Conservation (phyloP, 2,888 invertebrate genomes). For the Mythimna pallens region DNA sequence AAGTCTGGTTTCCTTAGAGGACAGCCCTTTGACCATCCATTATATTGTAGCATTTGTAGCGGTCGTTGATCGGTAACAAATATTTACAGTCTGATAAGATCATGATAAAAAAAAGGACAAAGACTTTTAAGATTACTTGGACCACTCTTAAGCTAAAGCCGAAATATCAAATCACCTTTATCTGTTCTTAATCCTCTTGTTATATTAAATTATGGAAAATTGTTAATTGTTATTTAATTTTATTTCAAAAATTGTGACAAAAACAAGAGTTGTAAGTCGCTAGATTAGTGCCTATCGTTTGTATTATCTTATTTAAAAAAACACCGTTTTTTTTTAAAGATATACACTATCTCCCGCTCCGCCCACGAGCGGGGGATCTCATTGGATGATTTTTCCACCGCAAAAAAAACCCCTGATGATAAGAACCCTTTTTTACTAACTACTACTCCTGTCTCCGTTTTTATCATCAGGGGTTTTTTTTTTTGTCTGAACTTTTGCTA, state of each 20-base stretch:
- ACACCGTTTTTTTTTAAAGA: background rate
- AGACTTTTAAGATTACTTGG: background rate
- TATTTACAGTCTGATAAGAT: conserved; percentile 24
- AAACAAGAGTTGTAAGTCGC: background rate
- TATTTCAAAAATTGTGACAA: background rate
- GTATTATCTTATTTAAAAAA: conserved; percentile 1
- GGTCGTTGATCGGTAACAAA: conserved; percentile 17
- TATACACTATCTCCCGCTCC: background rate
- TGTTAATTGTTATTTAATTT: background rate
- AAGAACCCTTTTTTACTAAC: background rate
- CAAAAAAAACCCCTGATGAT: too few species aligned
- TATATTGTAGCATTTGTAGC: conserved; percentile 1
- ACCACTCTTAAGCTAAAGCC: background rate
- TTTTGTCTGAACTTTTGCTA: too few species aligned
- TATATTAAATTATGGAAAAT: background rate
- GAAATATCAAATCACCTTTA: background rate
- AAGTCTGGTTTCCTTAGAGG: background rate
- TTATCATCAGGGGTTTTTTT: too few species aligned
- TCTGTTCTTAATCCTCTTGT: conserved; percentile 16
- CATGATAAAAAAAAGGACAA: conserved; percentile 35
- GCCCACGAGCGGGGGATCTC: too few species aligned
- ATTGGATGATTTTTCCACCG: too few species aligned
- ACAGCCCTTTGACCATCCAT: conserved; percentile 4
- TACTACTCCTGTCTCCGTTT: too few species aligned
- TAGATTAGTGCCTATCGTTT: conserved; percentile 36